Percentiles rank a stretch among this genome's conserved stretches.
Conservation (phyloP, 2,113 vertebrate genomes). For the Phyllostomus discolor region DNA sequence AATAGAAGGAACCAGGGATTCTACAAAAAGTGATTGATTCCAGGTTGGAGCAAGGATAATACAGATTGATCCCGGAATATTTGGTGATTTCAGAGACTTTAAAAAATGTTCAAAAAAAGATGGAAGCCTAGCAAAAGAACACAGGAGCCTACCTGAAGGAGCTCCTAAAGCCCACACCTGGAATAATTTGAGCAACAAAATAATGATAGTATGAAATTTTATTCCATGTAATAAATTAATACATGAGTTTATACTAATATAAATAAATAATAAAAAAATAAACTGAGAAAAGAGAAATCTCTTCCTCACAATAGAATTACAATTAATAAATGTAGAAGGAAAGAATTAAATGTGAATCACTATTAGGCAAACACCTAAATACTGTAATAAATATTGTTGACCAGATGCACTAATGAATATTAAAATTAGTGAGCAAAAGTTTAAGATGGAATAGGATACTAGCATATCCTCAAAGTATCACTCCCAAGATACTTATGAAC, state of each 20-base stretch:
- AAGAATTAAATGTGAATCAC: neutral
- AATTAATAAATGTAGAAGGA: neutral
- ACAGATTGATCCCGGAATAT: neutral
- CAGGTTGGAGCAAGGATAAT: neutral
- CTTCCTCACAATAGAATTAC: neutral
- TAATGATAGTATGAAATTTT: neutral
- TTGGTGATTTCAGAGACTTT: neutral
- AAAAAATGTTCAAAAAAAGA: neutral
- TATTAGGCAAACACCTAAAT: neutral
- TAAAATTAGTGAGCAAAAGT: neutral
- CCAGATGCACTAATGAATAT: neutral
- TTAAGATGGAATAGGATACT: neutral
- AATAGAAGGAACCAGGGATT: neutral
- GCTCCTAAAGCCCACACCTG: neutral
- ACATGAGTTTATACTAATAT: neutral
- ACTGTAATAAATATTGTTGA: neutral
- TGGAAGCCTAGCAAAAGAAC: neutral
- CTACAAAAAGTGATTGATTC: neutral
- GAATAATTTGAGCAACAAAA: neutral
- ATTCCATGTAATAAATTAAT: neutral
- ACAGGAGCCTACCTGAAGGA: neutral
- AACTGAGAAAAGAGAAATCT: no score
- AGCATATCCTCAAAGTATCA: neutral
- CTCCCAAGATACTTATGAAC: neutral
- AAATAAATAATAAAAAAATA: neutral